Base-by-base conservation (phyloP, 2,113 vertebrate genomes). In the Dromaius novaehollandiae region DNA sequence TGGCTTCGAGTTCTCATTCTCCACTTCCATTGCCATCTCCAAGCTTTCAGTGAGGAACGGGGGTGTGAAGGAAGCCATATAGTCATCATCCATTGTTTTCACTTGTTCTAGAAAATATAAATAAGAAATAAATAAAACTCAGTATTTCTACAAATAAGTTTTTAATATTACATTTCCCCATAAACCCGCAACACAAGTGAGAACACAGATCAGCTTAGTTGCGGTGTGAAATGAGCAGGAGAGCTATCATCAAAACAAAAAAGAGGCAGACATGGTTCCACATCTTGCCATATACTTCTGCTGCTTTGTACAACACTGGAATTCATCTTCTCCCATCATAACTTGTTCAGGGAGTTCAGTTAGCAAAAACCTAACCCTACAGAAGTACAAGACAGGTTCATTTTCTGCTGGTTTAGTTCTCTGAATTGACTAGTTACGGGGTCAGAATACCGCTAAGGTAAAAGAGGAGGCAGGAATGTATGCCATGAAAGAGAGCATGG, bases 11-110 rank as follows among this genome's bases (percentile, higher is more conserved):
- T 94, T 96, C 16, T 97, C 96, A 9, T 96, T 95, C 22, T 98
- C 98, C 93, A 97, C 96, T 34, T 98, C 96, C 90, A 98, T 95
- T 7, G 93, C 91, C 69, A 98, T 95, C 71, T 98, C 98, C 89
- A 98, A 96, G 86, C 98, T 98, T 44, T 98, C 98, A 21, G 97
- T 98, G 81, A 98, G 88, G 46, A 98, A 98, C 0, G 86, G 97
- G 5, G 98, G 98, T 8, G 98, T 97, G 6, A 98, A 97, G 6
- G 98, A 98, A 65, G 93, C 95, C 50, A 86, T 93, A 56, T 98
- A 98, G 86, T 98, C 97, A 76, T 98, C 97, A 4, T 98, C 98
- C 99, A 99, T 99, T 30, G 48, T 84, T 95, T 93, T 88, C 76
- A 78, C 83, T 82, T 93, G 82, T 79, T 56, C 26, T 77, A 96